Percentiles rank a stretch among this genome's conserved stretches.
Conservation (phyloP, 1,140 invertebrate species). For the Eriocheir sinensis region DNA sequence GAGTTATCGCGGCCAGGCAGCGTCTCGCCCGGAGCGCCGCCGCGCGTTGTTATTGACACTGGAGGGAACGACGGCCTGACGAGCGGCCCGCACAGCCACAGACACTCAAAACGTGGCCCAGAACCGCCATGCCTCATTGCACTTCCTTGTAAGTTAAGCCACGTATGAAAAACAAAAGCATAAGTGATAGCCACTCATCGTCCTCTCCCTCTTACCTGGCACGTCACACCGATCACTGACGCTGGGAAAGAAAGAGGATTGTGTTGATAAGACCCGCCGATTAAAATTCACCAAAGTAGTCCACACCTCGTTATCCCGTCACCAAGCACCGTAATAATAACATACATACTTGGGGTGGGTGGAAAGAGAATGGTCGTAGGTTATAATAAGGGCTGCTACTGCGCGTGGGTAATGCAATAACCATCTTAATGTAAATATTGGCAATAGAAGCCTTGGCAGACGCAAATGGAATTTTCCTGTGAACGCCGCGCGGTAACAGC, state of each 20-base stretch:
- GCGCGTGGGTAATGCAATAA: conserved; percentile 13
- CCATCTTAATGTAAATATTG: neutral
- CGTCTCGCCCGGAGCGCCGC: neutral
- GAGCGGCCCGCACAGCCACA: neutral
- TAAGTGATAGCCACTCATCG: neutral
- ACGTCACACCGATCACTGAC: neutral
- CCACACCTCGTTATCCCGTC: too few relatives aligned
- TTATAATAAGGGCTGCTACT: neutral
- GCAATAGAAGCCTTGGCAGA: neutral
- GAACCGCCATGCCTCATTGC: conserved; percentile 20
- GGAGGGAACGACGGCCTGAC: conserved; percentile 19
- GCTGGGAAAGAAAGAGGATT: neutral
- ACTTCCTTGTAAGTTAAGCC: too few relatives aligned
- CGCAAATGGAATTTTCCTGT: neutral
- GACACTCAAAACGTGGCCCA: neutral
- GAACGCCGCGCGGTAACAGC: neutral
- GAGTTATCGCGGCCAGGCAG: neutral
- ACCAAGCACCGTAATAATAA: too few relatives aligned
- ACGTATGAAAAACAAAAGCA: too few relatives aligned
- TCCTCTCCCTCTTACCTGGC: neutral
- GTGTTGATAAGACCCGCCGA: neutral
- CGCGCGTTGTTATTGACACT: conserved; percentile 2
- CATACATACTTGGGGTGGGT: too few relatives aligned
- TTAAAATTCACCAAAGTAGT: neutral
- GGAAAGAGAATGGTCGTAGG: too few relatives aligned